Evolutionary conservation across 2,888 invertebrate species (phyloP).

Genomic region (Pyrocoelia pectoralis): DNA sequence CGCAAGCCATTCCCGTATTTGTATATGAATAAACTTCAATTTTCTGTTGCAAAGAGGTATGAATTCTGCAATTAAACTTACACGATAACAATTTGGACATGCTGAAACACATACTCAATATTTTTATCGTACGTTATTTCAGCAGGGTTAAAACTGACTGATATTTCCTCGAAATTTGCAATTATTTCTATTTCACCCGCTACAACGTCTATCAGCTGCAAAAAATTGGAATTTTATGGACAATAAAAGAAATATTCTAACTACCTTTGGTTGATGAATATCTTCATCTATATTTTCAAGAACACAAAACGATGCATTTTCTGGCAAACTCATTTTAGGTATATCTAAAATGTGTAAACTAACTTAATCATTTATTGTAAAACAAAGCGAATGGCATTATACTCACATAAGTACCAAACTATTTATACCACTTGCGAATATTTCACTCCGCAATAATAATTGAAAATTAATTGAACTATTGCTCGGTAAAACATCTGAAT

Average conservation of each 20-base stretch:
- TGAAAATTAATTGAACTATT: constrained; percentile 49
- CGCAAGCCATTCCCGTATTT: neutral
- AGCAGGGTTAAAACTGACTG: neutral
- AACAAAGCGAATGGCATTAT: neutral
- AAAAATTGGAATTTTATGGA: too few species aligned
- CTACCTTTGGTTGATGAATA: neutral
- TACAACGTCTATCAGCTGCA: constrained; percentile 32
- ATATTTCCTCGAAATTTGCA: neutral
- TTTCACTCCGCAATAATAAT: constrained; percentile 45
- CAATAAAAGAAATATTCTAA: too few species aligned
- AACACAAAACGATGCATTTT: constrained; percentile 38
- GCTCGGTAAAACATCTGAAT: constrained; percentile 46
- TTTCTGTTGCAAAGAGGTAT: neutral
- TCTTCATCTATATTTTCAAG: constrained; percentile 28
- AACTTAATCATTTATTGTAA: constrained; percentile 24
- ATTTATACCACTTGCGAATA: constrained; percentile 47
- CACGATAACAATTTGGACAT: neutral
- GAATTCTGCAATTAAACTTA: neutral
- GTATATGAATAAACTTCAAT: neutral
- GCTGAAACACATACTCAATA: neutral
- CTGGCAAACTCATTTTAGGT: constrained; percentile 50
- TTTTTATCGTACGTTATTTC: neutral
- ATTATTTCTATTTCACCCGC: constrained; percentile 39
- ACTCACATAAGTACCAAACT: constrained; percentile 52
- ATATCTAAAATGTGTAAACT: constrained; percentile 56